These are phyloP conservation scores for Potorous gilbertii DNA, from an alignment of 2,797 vertebrate genomes.

Conservation along the genomic window DNA sequence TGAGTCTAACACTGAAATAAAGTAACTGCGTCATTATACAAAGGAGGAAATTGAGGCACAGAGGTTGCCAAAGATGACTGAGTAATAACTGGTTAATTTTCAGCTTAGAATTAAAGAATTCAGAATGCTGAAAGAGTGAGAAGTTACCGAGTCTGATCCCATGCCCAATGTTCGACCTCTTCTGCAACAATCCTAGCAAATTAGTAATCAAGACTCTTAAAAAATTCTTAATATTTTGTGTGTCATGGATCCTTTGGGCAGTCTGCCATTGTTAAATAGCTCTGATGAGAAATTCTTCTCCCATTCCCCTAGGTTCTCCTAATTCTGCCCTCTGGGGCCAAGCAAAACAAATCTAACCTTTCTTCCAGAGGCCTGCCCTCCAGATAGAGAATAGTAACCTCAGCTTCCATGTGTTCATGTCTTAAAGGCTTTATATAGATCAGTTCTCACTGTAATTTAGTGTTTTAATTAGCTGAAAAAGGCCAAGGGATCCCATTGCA, in stretches of 20 bases:
- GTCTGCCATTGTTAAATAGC: neutral
- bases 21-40: neutral
- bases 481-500: no score
- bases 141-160: neutral
- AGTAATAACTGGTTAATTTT: neutral
- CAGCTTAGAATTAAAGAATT: neutral
- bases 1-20: neutral
- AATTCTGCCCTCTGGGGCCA: rapidly evolving
- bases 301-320: neutral
- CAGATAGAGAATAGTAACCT: neutral
- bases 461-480: no score
- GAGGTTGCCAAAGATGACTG: neutral
- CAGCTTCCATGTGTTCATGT: neutral
- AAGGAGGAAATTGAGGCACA: neutral
- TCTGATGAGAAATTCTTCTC: neutral
- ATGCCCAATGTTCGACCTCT: neutral
- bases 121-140: neutral
- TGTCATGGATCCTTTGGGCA: neutral
- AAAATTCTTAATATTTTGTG: neutral
- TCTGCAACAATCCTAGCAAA: neutral
- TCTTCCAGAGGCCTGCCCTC: neutral
- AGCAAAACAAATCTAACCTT: neutral
- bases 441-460: neutral
- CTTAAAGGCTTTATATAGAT: neutral
- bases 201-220: neutral